Evolutionary conservation across 2,113 vertebrate genomes (phyloP).

Genomic region (Neopipo cinnamomea): DNA sequence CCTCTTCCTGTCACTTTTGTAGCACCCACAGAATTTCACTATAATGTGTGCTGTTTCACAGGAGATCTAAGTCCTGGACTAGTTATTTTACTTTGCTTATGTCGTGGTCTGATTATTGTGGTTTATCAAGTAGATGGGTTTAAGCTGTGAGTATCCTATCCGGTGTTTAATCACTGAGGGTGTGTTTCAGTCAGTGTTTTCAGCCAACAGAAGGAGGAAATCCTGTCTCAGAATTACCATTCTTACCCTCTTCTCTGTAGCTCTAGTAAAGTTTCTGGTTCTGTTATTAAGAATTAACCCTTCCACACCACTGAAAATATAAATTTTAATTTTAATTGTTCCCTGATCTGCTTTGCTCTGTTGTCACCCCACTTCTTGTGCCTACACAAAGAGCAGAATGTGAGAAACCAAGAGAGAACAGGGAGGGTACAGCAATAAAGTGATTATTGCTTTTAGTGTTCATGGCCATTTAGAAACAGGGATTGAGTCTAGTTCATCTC

Average conservation of each 20-base stretch:
- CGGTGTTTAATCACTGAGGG: neutral
- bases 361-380: neutral
- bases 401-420: neutral
- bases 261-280: neutral
- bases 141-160: neutral
- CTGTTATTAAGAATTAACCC: constrained; percentile 20
- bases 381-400: neutral
- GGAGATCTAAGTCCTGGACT: neutral
- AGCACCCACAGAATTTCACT: neutral
- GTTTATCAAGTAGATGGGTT: neutral
- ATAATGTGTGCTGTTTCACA: neutral
- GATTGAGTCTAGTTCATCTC: neutral
- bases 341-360: neutral
- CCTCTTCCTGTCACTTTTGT: neutral
- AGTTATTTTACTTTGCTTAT: constrained; percentile 4
- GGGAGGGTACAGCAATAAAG: neutral
- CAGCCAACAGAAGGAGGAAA: constrained; percentile 30
- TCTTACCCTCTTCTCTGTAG: neutral
- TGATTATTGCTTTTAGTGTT: neutral
- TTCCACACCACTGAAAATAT: neutral
- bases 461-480: neutral
- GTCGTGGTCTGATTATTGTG: too few species aligned
- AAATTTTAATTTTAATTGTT: neutral
- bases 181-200: constrained; percentile 1
- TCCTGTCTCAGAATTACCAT: constrained; percentile 28